Percentiles rank a stretch among this genome's conserved stretches.
Evolutionary conservation across 2,797 vertebrate species (phyloP).

Genomic region (Phylloscopus collybita): DNA sequence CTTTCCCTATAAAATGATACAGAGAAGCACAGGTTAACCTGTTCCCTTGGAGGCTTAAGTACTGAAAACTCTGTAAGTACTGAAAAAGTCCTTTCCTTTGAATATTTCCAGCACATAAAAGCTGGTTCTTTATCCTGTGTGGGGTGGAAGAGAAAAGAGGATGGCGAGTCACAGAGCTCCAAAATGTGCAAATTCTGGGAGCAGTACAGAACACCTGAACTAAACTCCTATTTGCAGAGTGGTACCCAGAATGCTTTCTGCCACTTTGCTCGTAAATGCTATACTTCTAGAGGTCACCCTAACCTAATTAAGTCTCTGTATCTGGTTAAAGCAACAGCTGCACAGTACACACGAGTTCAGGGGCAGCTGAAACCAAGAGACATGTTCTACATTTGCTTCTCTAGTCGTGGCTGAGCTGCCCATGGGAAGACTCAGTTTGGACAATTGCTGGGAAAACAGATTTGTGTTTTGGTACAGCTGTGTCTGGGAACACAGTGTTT

Average conservation of each 20-base stretch:
- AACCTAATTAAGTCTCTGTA: conserved; percentile 55
- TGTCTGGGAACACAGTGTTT: background rate
- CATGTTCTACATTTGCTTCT: background rate
- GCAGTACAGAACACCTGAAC: background rate
- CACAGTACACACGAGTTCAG: background rate
- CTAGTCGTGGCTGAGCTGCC: background rate
- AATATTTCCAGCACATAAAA: background rate
- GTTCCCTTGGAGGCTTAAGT: background rate
- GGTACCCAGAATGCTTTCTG: conserved; percentile 1
- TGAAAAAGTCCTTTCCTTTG: background rate
- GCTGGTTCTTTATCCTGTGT: background rate
- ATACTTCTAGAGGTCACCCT: conserved; percentile 31
- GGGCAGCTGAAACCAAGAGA: background rate
- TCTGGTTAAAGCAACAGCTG: conserved; percentile 54
- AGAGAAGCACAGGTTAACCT: background rate
- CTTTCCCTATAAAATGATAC: background rate
- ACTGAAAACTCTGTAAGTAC: background rate
- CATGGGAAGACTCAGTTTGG: background rate
- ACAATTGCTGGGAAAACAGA: conserved; percentile 15
- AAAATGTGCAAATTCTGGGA: background rate
- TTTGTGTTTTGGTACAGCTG: background rate
- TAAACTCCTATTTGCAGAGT: background rate
- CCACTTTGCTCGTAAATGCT: conserved; percentile 6
- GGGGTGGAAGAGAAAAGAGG: background rate
- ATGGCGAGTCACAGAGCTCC: background rate